Conservation (phyloP, 2,888 invertebrate genomes). For the Melipona beecheii region DNA sequence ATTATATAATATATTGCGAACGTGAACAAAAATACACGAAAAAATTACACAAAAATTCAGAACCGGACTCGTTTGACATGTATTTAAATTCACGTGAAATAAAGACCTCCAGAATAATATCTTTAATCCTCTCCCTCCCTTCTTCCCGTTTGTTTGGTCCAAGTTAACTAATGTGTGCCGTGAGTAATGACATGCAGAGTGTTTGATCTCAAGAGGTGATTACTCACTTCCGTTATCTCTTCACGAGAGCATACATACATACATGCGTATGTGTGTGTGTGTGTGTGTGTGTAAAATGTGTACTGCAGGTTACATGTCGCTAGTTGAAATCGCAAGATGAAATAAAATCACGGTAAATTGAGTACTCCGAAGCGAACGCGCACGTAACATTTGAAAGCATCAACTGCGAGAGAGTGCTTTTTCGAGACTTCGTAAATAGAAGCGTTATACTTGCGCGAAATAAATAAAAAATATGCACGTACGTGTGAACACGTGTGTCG, state of each 20-base stretch:
- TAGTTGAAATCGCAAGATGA: background rate
- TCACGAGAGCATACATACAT: background rate
- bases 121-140: no score
- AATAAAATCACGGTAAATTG: conserved; percentile 17
- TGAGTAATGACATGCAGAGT: background rate
- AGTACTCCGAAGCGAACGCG: background rate
- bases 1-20: no score
- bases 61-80: no score
- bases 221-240: background rate
- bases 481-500: background rate
- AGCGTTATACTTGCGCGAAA: background rate
- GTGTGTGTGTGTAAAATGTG: no score
- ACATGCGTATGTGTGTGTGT: no score
- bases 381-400: conserved; percentile 21
- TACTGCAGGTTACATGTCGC: background rate
- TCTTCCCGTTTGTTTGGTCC: background rate
- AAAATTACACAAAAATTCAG: no score
- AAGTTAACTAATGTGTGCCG: no score
- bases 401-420: conserved; percentile 6
- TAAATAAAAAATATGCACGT: background rate
- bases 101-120: no score
- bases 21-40: no score
- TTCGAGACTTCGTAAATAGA: conserved; percentile 8
- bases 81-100: no score
- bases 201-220: background rate